A percentile compares a stretch with the other conserved stretches of the same genome.
phyloP scores from a whole-genome alignment of 1,140 invertebrate genomes.

The Listronotus oregonensis region DNA sequence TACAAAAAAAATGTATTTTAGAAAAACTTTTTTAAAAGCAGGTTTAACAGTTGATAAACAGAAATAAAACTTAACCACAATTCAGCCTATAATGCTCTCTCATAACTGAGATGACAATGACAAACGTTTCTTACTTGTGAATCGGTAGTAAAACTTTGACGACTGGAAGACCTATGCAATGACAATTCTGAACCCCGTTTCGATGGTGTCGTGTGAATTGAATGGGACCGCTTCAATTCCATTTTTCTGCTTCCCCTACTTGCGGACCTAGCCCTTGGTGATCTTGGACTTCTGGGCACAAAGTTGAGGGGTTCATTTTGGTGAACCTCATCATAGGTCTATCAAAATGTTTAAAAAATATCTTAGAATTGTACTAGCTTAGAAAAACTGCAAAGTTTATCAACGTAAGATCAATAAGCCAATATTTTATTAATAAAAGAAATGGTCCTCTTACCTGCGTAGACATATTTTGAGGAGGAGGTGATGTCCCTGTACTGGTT shows the following conservation, averaged over 20 bases:
- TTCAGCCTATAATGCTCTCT: too few relatives aligned
- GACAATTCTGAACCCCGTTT: constrained; percentile 51
- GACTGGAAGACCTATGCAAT: constrained; percentile 62
- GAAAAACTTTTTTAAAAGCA: neutral
- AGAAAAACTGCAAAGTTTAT: too few relatives aligned
- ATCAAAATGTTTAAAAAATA: constrained; percentile 21
- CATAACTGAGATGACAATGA: too few relatives aligned
- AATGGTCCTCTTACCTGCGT: constrained; percentile 71
- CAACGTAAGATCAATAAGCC: too few relatives aligned
- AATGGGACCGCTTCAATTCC: constrained; percentile 58
- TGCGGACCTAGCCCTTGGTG: constrained; percentile 33
- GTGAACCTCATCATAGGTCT: constrained; percentile 60
- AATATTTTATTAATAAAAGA: too few relatives aligned
- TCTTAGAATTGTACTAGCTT: too few relatives aligned
- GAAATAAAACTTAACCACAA: too few relatives aligned
- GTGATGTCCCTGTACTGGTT: constrained; percentile 75
- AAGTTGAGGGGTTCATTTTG: constrained; percentile 19
- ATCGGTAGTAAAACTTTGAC: constrained; percentile 68
- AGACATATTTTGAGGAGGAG: constrained; percentile 82
- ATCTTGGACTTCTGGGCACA: constrained; percentile 27
- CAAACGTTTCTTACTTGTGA: constrained; percentile 59
- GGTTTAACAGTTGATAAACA: too few relatives aligned
- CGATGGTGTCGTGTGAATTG: constrained; percentile 54
- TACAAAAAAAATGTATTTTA: constrained; percentile 26
- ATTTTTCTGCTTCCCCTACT: constrained; percentile 40